phyloP scores from a whole-genome alignment of 2,797 vertebrate genomes.

The Clarias platycephalus region DNA sequence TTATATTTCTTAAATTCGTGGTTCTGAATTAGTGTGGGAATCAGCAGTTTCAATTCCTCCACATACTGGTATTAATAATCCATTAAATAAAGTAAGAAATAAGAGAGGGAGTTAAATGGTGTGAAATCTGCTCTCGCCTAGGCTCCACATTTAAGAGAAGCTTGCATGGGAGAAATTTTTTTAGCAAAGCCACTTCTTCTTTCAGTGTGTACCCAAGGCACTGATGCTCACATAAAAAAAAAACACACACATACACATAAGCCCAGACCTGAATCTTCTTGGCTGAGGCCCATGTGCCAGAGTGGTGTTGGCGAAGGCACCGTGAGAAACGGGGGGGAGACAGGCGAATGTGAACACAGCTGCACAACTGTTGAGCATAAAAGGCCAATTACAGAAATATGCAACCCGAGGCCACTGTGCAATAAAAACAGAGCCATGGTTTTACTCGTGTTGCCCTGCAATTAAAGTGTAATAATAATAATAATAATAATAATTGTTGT shows the following conservation, averaged over 20 bases:
- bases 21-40: slow-evolving; percentile 21
- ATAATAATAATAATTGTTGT: slow-evolving; percentile 7
- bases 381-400: slow-evolving; percentile 92
- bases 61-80: not conserved
- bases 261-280: slow-evolving; percentile 76
- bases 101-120: slow-evolving; percentile 33
- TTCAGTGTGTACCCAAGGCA: slow-evolving; percentile 72
- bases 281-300: slow-evolving; percentile 78
- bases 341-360: slow-evolving; percentile 92
- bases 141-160: slow-evolving; percentile 55
- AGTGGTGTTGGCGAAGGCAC: slow-evolving; percentile 80
- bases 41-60: not conserved
- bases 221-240: slow-evolving; percentile 68
- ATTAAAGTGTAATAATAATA: slow-evolving; percentile 8
- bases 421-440: slow-evolving; percentile 81
- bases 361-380: slow-evolving; percentile 90
- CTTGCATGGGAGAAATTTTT: slow-evolving; percentile 65
- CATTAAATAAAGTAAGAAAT: not conserved
- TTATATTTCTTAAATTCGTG: not conserved
- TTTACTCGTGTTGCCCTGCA: slow-evolving; percentile 55
- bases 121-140: slow-evolving; percentile 65
- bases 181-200: slow-evolving; percentile 67
- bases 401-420: slow-evolving; percentile 78
- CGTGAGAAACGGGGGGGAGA: slow-evolving; percentile 93
- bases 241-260: slow-evolving; percentile 7